A percentile compares a stretch with the other conserved stretches of the same genome.
These are phyloP conservation scores for Himalopsyche anomala DNA, from an alignment of 2,888 invertebrate genomes.

Conservation along the genomic window DNA sequence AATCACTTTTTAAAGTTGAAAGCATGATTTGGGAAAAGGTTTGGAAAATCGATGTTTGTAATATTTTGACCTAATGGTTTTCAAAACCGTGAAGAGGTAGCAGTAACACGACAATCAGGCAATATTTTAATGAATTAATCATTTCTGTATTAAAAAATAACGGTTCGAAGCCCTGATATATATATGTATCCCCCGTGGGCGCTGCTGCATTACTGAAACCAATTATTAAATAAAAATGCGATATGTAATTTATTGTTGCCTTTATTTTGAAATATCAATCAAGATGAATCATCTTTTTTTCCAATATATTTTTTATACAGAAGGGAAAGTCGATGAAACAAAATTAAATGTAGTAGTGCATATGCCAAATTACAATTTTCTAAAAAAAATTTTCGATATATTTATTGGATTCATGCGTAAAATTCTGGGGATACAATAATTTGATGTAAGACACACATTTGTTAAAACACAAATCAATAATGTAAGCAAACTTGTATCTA, in stretches of 20 bases:
- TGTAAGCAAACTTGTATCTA: slow-evolving; percentile 64
- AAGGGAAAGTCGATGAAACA: slow-evolving; percentile 50
- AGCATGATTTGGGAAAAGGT: too few relatives aligned
- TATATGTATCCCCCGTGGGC: too few relatives aligned
- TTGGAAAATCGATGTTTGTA: too few relatives aligned
- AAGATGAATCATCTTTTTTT: slow-evolving; percentile 58
- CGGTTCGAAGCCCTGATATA: too few relatives aligned
- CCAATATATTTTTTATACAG: slow-evolving; percentile 54
- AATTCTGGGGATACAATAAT: slow-evolving; percentile 36
- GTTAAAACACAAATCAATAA: slow-evolving; percentile 65
- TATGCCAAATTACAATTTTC: slow-evolving; percentile 46
- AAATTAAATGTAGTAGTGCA: slow-evolving; percentile 53
- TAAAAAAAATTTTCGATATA: slow-evolving; percentile 7
- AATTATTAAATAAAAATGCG: slow-evolving; percentile 67
- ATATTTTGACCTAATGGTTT: too few relatives aligned
- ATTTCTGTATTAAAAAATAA: too few relatives aligned
- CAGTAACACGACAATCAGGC: too few relatives aligned
- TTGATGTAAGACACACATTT: slow-evolving; percentile 64
- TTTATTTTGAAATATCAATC: slow-evolving; percentile 74
- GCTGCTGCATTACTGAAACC: not conserved
- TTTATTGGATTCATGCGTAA: slow-evolving; percentile 50
- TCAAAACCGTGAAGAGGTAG: too few relatives aligned
- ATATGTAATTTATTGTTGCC: slow-evolving; percentile 74
- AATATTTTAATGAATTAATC: too few relatives aligned
- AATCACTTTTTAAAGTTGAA: too few relatives aligned